Evolutionary conservation across 2,113 vertebrate species (phyloP), one percentile per base, ranked within the genome.

Genomic region (Prochilodus magdalenae): DNA sequence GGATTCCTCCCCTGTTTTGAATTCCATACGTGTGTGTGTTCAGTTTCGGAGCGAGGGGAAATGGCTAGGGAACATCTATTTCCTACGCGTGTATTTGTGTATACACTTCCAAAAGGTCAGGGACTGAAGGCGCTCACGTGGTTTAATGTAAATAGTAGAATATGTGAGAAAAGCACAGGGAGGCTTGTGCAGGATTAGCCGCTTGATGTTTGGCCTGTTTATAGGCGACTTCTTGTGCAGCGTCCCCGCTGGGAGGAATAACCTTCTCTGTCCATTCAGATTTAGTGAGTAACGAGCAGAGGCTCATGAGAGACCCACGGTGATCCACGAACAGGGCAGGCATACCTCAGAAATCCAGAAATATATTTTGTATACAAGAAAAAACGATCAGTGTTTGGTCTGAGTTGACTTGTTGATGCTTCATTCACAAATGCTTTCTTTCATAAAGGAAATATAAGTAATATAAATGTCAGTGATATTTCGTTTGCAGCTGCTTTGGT

Each of bases 71-170:
- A 69, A 59, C 51, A 15, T 77, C 16, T 63, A 33, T 82, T 81
- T 85, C 74, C 69, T 73, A 44, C 44, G 36, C 18, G 53, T 29
- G 67, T 26, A 14, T 63, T 27, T 36, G n/a, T 24, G 60, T 59
- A 40, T 67, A 71, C 47, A 51, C 55, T 66, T 79, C 83, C 44
- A 77, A 75, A 69, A 73, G 73, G 22, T 77, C 72, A 76, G 70
- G 66, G 40, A 76, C 66, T 72, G 0, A 24, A 65, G 65, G 51
- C 66, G 33, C 67, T 82, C 14, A 33, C 73, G 70, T 82, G 79
- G 70, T 78, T 78, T 73, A 69, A 63, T 59, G 79, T 82, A 85
- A 81, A 85, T 82, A 82, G 75, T 73, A 67, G 71, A 82, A 76
- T 59, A 74, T 11, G 14, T 75, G 62, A 78, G 36, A 73, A 81